Base-by-base conservation (phyloP, 92 coral and sea anemone genomes). In the Bergia puertoricense region DNA sequence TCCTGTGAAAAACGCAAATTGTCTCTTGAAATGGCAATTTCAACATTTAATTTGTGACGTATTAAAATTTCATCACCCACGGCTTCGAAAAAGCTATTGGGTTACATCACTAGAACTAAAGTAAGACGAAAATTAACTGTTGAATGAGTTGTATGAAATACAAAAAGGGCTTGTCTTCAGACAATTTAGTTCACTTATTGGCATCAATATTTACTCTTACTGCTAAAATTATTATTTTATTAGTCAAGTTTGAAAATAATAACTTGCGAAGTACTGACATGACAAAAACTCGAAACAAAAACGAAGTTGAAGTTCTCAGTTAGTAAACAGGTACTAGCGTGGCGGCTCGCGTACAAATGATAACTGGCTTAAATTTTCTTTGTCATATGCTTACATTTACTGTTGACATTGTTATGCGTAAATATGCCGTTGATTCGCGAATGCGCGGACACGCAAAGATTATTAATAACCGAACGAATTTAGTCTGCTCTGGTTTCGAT, bases 41-140 rank as follows among this genome's bases (percentile, higher is more conserved):
- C n/a, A 16, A 16, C 44, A 79, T 51, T 50, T 7, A 18, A 81
- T 23, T 81, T 36, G 5, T 2, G 74, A 43, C 30, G 14, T 62
- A 62, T 81, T 81, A 74, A 81, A 81, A 62, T 62, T 81, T 18
- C 48, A 39, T 81, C 10, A n/a, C 85, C 42, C 38, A 40, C 54
- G 74, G 45, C 51, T 8, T 11, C 4, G 11, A 38, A 80, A 39
- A 80, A 57, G 48, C 23, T 20, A 57, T 80, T 80, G 85, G 40
- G 62, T 81, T 15, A 7, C 37, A 40, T 59, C 74, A 81, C 16
- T 57, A 38, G 48, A 39, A 15, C 73, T 37, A 13, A n/a, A 41
- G 30, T 81, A 10, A 3, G 9, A 39, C 13, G 73, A 57, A 54
- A 76, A 81, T 59, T 81, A 81, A 41, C 39, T 62, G 66, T 62